phyloP scores from a whole-genome alignment of 2,797 vertebrate genomes.

The Pseudochromis fuscus region DNA sequence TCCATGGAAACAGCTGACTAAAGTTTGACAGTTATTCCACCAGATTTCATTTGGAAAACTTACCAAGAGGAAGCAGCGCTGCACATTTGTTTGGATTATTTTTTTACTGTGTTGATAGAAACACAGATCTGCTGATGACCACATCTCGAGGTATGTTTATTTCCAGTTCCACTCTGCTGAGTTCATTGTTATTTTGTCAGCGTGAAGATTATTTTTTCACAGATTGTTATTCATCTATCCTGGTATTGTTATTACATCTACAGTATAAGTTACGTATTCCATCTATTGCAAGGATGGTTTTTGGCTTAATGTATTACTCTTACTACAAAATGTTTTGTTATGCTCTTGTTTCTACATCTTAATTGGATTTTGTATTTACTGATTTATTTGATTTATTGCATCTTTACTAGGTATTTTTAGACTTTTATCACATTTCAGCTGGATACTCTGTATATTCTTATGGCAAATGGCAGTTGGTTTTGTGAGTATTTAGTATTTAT shows the following conservation, averaged over 20 bases:
- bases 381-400: not conserved
- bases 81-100: slow-evolving; percentile 69
- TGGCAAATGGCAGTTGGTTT: not conserved
- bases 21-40: slow-evolving; percentile 57
- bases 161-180: slow-evolving; percentile 1
- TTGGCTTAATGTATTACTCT: not conserved
- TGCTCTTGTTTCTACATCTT: not conserved
- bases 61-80: slow-evolving; percentile 58
- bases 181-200: not conserved
- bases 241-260: not conserved
- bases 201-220: not conserved
- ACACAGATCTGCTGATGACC: slow-evolving; percentile 74
- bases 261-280: too few relatives aligned
- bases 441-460: not conserved
- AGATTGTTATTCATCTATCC: not conserved
- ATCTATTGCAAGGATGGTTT: too few relatives aligned
- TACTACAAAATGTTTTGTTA: not conserved
- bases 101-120: slow-evolving; percentile 62
- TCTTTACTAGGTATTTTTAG: not conserved
- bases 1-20: slow-evolving; percentile 71
- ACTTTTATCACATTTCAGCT: not conserved
- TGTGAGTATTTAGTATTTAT: not conserved
- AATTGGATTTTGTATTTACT: not conserved
- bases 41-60: slow-evolving; percentile 56
- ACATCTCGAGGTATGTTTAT: slow-evolving; percentile 77